These are phyloP conservation scores for Pseudomugil tenellus DNA, from an alignment of 2,797 vertebrate species.

Conservation along the genomic window DNA sequence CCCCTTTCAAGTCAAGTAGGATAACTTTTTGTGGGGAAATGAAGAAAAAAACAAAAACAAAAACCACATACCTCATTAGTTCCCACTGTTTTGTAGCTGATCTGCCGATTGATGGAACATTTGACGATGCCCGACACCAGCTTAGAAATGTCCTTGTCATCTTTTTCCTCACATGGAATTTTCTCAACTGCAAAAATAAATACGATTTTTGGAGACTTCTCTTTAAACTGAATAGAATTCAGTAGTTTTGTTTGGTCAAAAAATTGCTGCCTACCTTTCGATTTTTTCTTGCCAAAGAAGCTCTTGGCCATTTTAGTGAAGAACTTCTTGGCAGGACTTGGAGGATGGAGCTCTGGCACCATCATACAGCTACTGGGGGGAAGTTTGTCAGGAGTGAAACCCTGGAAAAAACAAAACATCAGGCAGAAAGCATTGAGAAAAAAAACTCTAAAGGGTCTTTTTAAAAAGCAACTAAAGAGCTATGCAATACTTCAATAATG, in stretches of 20 bases:
- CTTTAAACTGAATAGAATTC: constrained; percentile 1
- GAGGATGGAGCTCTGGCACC: constrained; percentile 92
- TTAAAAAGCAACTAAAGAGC: not conserved
- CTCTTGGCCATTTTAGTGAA: constrained; percentile 97
- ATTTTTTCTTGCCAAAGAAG: constrained; percentile 93
- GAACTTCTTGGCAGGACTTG: constrained; percentile 93
- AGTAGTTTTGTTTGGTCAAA: not conserved
- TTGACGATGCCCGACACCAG: constrained; percentile 93
- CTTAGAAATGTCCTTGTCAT: constrained; percentile 90
- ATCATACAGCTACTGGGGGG: constrained; percentile 93
- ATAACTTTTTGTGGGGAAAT: not conserved
- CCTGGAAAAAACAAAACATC: constrained; percentile 72
- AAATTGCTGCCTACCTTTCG: constrained; percentile 84
- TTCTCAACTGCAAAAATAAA: constrained; percentile 84
- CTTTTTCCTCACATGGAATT: constrained; percentile 85
- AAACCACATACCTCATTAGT: constrained; percentile 83
- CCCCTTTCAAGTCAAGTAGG: constrained; percentile 6
- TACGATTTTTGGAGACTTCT: not conserved
- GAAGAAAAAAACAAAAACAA: not conserved
- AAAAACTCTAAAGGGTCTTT: too few species aligned
- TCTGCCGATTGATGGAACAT: constrained; percentile 91
- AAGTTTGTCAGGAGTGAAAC: constrained; percentile 93
- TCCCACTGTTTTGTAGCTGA: constrained; percentile 90
- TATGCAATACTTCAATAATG: not conserved
- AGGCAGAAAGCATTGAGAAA: not conserved